Conservation (phyloP, 2,888 invertebrate species). For the Cecidostiba fungosa region DNA sequence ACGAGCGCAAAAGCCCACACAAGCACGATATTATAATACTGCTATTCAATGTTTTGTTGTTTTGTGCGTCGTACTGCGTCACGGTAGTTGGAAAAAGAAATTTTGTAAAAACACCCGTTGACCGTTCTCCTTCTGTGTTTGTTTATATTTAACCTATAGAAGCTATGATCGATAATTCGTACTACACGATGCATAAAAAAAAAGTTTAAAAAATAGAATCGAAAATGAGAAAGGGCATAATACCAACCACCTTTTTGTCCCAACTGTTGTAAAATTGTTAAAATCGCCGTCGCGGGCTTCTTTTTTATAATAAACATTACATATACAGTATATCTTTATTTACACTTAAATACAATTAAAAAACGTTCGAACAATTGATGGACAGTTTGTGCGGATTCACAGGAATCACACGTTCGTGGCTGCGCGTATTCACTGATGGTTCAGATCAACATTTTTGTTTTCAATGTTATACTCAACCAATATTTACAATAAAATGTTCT, state of each 20-base stretch:
- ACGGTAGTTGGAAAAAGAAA: background rate
- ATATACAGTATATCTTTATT: conserved; percentile 31
- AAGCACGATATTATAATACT: background rate
- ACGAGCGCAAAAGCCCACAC: background rate
- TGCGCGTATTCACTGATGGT: background rate
- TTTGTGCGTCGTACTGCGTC: background rate
- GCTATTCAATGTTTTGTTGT: background rate
- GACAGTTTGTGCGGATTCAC: background rate
- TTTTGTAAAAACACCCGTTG: background rate
- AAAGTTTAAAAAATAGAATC: conserved; percentile 7
- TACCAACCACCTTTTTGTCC: conserved; percentile 9
- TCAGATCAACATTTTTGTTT: background rate
- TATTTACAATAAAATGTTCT: background rate
- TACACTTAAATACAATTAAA: conserved; percentile 48
- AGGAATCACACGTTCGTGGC: background rate
- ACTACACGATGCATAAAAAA: background rate
- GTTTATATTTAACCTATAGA: no score
- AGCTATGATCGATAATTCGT: no score
- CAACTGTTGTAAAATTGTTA: conserved; percentile 35
- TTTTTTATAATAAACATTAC: conserved; percentile 33
- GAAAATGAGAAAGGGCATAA: background rate
- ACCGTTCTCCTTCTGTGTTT: background rate
- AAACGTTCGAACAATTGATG: conserved; percentile 20
- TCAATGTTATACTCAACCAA: background rate
- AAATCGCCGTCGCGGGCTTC: conserved; percentile 19